phyloP scores from a whole-genome alignment of 2,797 vertebrate species.

The Enteromius radiatus region DNA sequence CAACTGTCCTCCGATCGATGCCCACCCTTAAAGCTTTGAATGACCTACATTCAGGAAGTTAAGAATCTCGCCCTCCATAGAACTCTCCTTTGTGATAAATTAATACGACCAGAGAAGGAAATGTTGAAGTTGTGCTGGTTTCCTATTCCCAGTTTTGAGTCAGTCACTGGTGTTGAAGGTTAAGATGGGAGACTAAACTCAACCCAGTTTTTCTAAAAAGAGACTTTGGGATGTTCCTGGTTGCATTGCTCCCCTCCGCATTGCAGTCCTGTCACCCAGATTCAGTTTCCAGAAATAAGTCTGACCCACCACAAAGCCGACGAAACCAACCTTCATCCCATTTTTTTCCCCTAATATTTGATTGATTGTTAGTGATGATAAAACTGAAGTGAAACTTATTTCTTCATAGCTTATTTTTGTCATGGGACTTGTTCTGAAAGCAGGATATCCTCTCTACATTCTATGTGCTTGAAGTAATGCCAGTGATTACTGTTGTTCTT shows the following conservation, averaged over 20 bases:
- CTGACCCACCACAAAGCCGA: background rate
- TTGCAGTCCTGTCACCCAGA: constrained; percentile 37
- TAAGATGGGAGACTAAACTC: constrained; percentile 1
- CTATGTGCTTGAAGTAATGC: background rate
- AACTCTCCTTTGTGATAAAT: background rate
- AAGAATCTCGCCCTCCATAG: too few species aligned
- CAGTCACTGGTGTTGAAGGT: background rate
- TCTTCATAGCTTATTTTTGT: constrained; percentile 2
- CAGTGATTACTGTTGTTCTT: background rate
- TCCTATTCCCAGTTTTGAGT: background rate
- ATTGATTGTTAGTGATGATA: background rate
- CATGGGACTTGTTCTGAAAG: background rate
- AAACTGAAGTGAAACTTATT: constrained; percentile 30
- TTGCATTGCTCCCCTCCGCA: constrained; percentile 32
- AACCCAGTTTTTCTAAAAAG: constrained; percentile 35
- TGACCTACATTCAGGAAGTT: background rate
- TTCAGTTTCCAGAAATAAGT: constrained; percentile 31
- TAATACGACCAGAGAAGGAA: background rate
- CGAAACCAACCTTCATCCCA: constrained; percentile 5
- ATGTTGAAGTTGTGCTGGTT: background rate
- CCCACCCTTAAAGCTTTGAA: constrained; percentile 5
- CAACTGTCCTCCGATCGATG: background rate
- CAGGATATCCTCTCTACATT: constrained; percentile 26
- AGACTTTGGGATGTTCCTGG: background rate
- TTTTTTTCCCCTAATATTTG: background rate